Evolutionary conservation across 2,797 vertebrate species (phyloP), one percentile per base, ranked within the genome.

Genomic region (Dallia pectoralis): DNA sequence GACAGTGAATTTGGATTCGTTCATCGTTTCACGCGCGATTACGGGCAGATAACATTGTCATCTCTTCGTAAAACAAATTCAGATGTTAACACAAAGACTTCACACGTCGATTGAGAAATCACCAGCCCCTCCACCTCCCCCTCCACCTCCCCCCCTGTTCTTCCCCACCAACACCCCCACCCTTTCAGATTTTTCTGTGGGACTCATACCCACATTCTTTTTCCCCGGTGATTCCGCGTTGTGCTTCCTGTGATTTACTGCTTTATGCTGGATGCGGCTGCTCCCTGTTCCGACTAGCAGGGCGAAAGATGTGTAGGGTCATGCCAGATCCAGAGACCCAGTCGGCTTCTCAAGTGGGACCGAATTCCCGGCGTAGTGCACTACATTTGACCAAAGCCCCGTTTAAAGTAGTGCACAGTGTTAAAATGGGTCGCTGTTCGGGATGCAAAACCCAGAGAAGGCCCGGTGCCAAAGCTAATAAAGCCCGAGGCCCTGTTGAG

Each of bases 381-480:
- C 40, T 44, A 44, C 40, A 0, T 44, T 44, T 3, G 12, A 44
- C 22, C 22, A 59, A 12, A 59, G 22, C 53, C 53, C 53, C 4
- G 53, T 9, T 59, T 22, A 59, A 59, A 27, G 53, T 59, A 59
- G 53, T 25, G 53, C 53, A 59, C 53, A 12, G 25, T 11, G 14
- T 25, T 25, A 12, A 59, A n/a, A 59, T 1, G 25, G 22, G 22
- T 22, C 25, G 53, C 53, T 22, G 25, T 59, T 59, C 11, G 53
- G 8, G 53, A 11, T 12, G 11, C 22, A 59, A n/a, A 1, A 0
- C 53, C 53, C 11, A 66, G 72, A 36, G 63, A 65, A 25, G n/a
- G 22, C 22, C 22, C 11, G 71, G 29, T 74, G 81, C 91, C 91
- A 93, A 91, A 87, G 85, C 82, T 84, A 91, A 91, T 90, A 92